Evolutionary conservation across 2,888 invertebrate genomes (phyloP).

Genomic region (Yponomeuta sedellus): DNA sequence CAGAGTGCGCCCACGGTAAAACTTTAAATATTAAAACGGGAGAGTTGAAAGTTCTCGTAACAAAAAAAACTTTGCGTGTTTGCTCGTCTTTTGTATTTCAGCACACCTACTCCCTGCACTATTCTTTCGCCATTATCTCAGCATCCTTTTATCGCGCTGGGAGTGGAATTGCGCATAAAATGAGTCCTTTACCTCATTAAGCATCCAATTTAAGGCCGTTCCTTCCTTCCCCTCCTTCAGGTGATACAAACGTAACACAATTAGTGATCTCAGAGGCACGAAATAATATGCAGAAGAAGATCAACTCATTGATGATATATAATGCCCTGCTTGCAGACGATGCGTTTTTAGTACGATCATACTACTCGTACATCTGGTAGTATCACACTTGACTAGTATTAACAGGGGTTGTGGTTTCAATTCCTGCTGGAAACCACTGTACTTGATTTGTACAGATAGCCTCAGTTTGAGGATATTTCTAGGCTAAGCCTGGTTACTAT

Average conservation of each 20-base stretch:
- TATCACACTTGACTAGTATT: too few relatives aligned
- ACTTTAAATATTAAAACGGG: too few relatives aligned
- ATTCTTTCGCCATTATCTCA: slow-evolving; percentile 18
- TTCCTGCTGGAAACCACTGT: too few relatives aligned
- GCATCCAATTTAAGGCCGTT: slow-evolving; percentile 62
- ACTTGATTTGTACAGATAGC: too few relatives aligned
- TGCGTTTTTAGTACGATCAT: neutral
- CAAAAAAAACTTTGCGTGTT: too few relatives aligned
- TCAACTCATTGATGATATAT: neutral
- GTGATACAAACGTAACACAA: slow-evolving; percentile 69
- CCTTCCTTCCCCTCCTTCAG: slow-evolving; percentile 53
- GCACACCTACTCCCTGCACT: neutral
- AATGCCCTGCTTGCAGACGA: neutral
- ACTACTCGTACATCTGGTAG: too few relatives aligned
- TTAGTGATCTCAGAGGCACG: slow-evolving; percentile 43
- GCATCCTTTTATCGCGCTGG: slow-evolving; percentile 19
- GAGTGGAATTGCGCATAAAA: slow-evolving; percentile 52
- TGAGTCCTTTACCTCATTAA: slow-evolving; percentile 64
- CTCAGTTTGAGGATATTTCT: too few relatives aligned
- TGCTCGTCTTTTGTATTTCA: too few relatives aligned
- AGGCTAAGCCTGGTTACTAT: too few relatives aligned
- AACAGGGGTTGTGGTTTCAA: too few relatives aligned
- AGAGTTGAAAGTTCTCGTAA: too few relatives aligned
- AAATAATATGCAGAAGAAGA: neutral
- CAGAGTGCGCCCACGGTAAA: too few relatives aligned